These are phyloP conservation scores for Oryzias woworae DNA, from an alignment of 2,113 vertebrate species.

Conservation along the genomic window DNA sequence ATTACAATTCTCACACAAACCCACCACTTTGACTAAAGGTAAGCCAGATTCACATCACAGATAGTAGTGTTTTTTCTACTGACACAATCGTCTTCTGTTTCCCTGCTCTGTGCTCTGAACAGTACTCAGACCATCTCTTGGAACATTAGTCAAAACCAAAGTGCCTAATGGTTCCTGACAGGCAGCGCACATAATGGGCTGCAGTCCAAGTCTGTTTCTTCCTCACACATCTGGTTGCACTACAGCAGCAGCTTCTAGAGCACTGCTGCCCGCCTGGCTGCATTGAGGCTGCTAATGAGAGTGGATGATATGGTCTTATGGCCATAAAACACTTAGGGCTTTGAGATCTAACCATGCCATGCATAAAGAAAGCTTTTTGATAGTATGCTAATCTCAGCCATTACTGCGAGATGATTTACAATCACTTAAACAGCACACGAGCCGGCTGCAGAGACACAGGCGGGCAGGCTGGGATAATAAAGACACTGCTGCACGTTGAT, in stretches of 20 bases:
- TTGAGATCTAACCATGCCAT: slow-evolving; percentile 67
- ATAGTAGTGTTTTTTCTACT: slow-evolving; percentile 74
- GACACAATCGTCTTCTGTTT: slow-evolving; percentile 78
- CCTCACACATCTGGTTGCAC: slow-evolving; percentile 68
- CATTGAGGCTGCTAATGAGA: slow-evolving; percentile 48
- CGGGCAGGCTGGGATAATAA: slow-evolving; percentile 66
- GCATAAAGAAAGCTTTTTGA: slow-evolving; percentile 79
- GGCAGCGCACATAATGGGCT: slow-evolving; percentile 77
- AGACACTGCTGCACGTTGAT: slow-evolving; percentile 65
- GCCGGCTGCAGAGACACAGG: slow-evolving; percentile 47
- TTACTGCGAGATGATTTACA: slow-evolving; percentile 76
- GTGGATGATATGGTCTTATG: slow-evolving; percentile 48
- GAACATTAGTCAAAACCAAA: slow-evolving; percentile 89
- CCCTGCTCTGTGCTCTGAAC: slow-evolving; percentile 71
- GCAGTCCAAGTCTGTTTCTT: slow-evolving; percentile 72
- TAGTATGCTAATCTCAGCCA: slow-evolving; percentile 78
- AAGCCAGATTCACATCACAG: slow-evolving; percentile 56
- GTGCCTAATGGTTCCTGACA: slow-evolving; percentile 90
- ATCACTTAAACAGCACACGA: slow-evolving; percentile 63
- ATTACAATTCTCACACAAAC: slow-evolving; percentile 13
- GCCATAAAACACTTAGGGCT: slow-evolving; percentile 78
- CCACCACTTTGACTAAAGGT: slow-evolving; percentile 15
- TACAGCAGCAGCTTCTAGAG: slow-evolving; percentile 56
- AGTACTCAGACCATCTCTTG: slow-evolving; percentile 85
- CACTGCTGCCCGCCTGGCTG: slow-evolving; percentile 56